Base-by-base conservation (phyloP, 2,888 invertebrate species). In the Drosophila tanythrix region DNA sequence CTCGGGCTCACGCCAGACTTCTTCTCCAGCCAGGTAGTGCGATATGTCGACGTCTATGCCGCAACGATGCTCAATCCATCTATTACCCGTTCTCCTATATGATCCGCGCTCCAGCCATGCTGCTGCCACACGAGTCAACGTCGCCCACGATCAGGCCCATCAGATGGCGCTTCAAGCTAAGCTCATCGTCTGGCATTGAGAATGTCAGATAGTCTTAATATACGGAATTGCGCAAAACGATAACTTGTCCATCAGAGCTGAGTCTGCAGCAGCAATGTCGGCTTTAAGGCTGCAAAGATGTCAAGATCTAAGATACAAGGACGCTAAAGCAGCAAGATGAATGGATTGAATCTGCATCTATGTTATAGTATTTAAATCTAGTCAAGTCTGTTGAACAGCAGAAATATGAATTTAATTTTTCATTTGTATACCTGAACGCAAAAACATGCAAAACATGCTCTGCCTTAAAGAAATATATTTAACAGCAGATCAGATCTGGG, bases 11-110 rank as follows among this genome's bases (percentile, higher is more conserved):
- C 95, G 99, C 64, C 99, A 99, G 94, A 99, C 0, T 99, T 99
- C 94, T 99, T 99, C 94, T 98, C 99, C n/a, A 97, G 98, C 68
- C 99, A 99, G 94, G 96, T 96, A 74, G 98, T 98, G 73, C 96
- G 99, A 94, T 99, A 99, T 93, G 99, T 99, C 31, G 99, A 99
- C 93, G 94, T 99, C 70, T 99, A 99, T 93, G 98, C 99, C 46
- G 97, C 98, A 11, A 97, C 98, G 43, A 96, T 98, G 94, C 95
- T 99, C 82, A 99, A 99, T 94, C 95, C 89, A 96, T 99, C 93
- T 98, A 99, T 94, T 99, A 99, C 93, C 99, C 99, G 77, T 98
- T 99, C 94, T 98, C 98, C 93, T 99, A 99, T 94, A 98, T 99
- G 97, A 99, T 99, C 95, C 96, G 99, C 87, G 98, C 99, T 50